These are phyloP conservation scores for Pantala flavescens DNA, from an alignment of 1,140 invertebrate genomes.

Conservation along the genomic window DNA sequence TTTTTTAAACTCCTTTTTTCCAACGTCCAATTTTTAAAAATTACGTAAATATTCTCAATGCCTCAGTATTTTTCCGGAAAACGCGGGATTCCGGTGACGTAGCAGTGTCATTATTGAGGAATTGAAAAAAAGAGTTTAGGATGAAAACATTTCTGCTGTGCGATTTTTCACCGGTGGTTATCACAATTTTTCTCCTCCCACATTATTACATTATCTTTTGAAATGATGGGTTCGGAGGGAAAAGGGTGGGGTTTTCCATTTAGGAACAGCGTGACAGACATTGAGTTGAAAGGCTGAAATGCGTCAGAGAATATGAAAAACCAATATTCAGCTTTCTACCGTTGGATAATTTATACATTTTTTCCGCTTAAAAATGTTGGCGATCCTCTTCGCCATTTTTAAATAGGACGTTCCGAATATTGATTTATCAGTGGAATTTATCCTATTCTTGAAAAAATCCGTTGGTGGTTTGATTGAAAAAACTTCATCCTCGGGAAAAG, in stretches of 20 bases:
- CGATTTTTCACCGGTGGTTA: background rate
- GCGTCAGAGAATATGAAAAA: background rate
- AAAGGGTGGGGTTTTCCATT: background rate
- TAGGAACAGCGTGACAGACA: background rate
- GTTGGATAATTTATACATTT: background rate
- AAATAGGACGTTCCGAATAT: no score
- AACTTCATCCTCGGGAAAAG: no score
- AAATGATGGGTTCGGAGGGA: background rate
- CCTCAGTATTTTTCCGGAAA: background rate
- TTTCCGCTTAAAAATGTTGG: no score
- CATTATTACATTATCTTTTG: constrained; percentile 2
- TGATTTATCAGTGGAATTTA: no score
- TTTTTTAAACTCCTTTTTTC: background rate
- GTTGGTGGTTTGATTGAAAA: no score
- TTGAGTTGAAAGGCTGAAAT: background rate
- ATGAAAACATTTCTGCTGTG: background rate
- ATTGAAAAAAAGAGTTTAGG: background rate
- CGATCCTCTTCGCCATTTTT: no score
- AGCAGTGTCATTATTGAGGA: background rate
- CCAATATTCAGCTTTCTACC: background rate
- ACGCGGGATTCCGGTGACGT: background rate
- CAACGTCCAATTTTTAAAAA: background rate
- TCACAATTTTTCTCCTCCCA: background rate
- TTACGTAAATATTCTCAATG: background rate
- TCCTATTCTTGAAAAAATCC: no score